Percentiles rank a stretch among this genome's conserved stretches.
Evolutionary conservation across 2,888 invertebrate genomes (phyloP).

Genomic region (Noctua comes): DNA sequence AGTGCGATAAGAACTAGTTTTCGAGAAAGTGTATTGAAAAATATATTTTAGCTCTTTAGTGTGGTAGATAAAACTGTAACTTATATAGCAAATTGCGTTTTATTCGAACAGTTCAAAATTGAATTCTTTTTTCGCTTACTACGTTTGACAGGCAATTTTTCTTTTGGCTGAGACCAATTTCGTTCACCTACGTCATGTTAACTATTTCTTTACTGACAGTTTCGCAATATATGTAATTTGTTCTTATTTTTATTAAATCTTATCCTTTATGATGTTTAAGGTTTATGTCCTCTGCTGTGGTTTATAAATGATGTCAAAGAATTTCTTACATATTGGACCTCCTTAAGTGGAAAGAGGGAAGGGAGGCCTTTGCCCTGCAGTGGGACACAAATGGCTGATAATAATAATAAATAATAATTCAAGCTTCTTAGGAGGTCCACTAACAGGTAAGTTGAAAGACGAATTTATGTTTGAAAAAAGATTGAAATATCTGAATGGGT

Average conservation of each 20-base stretch:
- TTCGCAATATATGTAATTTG: conserved; percentile 35
- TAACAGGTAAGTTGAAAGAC: no score
- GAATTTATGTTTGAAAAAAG: no score
- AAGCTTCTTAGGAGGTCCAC: no score
- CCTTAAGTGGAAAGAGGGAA: no score
- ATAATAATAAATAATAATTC: no score
- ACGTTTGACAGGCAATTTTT: conserved; percentile 47
- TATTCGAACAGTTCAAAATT: conserved; percentile 42
- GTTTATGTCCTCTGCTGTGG: not conserved
- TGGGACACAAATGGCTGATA: no score
- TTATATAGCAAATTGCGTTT: conserved; percentile 29
- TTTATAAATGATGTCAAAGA: no score
- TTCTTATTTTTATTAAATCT: conserved; percentile 16
- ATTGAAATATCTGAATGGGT: no score
- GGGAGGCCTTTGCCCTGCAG: no score
- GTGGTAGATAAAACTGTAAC: conserved; percentile 10
- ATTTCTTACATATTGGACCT: no score
- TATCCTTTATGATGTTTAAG: not conserved
- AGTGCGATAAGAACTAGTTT: no score
- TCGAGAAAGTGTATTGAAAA: not conserved
- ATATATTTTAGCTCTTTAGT: not conserved
- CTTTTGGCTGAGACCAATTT: conserved; percentile 33
- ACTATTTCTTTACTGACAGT: conserved; percentile 42
- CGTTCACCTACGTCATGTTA: conserved; percentile 44
- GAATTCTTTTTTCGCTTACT: conserved; percentile 40